These are phyloP conservation scores for Castor canadensis DNA, from an alignment of 2,113 vertebrate genomes.

Conservation along the genomic window DNA sequence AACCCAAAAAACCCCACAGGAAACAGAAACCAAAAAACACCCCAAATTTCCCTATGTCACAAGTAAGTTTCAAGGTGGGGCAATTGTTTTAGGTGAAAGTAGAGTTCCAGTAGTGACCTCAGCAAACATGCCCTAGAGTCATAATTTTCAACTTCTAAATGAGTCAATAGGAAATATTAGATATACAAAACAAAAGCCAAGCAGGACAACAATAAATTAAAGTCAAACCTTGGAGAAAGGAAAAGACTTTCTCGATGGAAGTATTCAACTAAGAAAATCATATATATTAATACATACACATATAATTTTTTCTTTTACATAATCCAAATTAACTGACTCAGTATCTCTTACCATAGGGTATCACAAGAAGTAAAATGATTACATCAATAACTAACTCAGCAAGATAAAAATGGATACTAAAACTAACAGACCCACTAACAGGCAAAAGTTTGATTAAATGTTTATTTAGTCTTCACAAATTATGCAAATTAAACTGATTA, in stretches of 20 bases:
- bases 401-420: neutral
- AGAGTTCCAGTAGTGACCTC: neutral
- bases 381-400: neutral
- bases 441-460: neutral
- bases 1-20: too few species aligned
- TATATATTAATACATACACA: neutral
- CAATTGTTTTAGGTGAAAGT: neutral
- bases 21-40: too few species aligned
- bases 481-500: neutral
- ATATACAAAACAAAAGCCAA: neutral
- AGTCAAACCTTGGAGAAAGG: neutral
- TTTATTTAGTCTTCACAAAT: neutral
- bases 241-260: neutral
- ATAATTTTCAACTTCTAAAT: neutral
- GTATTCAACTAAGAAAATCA: neutral
- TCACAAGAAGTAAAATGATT: neutral
- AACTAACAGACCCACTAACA: too few species aligned
- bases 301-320: neutral
- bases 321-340: neutral
- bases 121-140: neutral
- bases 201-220: neutral
- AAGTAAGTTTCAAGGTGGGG: neutral
- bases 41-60: too few species aligned
- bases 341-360: neutral
- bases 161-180: neutral